These are phyloP conservation scores for Turdus rufiventris DNA, from an alignment of 2,113 vertebrate genomes.

Conservation along the genomic window DNA sequence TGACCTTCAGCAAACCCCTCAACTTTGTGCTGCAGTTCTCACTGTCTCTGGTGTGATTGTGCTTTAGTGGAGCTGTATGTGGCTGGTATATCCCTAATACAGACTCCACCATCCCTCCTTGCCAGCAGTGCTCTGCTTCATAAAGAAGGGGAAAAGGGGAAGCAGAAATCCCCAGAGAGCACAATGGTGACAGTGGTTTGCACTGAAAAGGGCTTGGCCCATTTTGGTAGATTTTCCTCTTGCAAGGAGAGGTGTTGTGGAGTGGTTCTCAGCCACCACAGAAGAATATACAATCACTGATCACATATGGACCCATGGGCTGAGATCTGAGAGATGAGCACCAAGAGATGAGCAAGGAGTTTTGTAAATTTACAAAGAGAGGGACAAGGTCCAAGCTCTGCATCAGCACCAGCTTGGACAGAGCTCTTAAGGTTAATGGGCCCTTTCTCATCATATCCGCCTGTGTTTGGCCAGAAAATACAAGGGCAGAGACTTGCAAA, in stretches of 20 bases:
- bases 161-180: background rate
- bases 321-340: background rate
- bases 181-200: background rate
- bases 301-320: background rate
- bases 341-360: background rate
- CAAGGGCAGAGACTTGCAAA: background rate
- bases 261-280: background rate
- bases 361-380: background rate
- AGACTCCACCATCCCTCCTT: background rate
- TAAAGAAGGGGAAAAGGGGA: background rate
- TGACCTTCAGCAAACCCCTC: slow-evolving; percentile 15
- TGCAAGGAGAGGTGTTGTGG: background rate
- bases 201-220: background rate
- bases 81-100: background rate
- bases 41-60: background rate
- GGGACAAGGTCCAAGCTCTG: background rate
- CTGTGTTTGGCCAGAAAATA: background rate
- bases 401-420: background rate
- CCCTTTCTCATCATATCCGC: background rate
- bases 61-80: background rate
- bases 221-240: background rate
- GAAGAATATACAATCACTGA: background rate
- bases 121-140: background rate
- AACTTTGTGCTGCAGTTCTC: background rate
- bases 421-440: background rate